Evolutionary conservation across 2,113 vertebrate species (phyloP).

Genomic region (Limanda limanda): DNA sequence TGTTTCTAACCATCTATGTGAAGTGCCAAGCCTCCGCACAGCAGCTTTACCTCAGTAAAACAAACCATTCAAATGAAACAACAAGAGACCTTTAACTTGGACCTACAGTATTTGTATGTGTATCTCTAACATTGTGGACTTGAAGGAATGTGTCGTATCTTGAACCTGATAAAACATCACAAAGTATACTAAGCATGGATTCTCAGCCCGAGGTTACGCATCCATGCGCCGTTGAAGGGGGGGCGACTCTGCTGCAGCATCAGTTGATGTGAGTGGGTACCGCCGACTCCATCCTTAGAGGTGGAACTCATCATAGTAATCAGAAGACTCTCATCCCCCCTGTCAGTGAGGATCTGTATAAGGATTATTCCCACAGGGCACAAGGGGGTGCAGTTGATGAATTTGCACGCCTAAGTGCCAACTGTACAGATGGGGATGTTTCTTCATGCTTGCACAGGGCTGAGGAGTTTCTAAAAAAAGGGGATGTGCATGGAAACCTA

Average conservation of each 20-base stretch:
- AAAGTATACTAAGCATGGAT: not conserved
- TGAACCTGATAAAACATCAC: not conserved
- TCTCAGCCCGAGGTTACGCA: not conserved
- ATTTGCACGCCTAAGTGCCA: not conserved
- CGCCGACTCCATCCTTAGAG: constrained; percentile 6
- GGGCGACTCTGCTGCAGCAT: not conserved
- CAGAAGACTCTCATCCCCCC: constrained; percentile 19
- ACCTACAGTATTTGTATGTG: not conserved
- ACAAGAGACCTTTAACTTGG: not conserved
- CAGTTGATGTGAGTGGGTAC: constrained; percentile 14
- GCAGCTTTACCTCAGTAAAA: constrained; percentile 49
- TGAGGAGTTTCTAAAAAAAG: not conserved
- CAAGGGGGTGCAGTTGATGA: constrained; percentile 1
- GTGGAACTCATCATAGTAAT: constrained; percentile 32
- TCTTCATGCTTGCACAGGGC: too few relatives aligned
- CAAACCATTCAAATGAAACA: not conserved
- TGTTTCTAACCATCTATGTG: constrained; percentile 23
- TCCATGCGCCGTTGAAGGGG: too few relatives aligned
- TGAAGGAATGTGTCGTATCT: not conserved
- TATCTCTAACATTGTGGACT: constrained; percentile 13
- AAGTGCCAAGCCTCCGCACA: constrained; percentile 40
- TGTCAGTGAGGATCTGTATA: constrained; percentile 6
- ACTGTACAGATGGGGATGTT: constrained; percentile 3
- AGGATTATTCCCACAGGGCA: not conserved
- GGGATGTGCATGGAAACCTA: not conserved